A percentile compares a stretch with the other conserved stretches of the same genome.
phyloP scores from a whole-genome alignment of 2,113 vertebrate genomes.

The Chrysochloris asiatica region DNA sequence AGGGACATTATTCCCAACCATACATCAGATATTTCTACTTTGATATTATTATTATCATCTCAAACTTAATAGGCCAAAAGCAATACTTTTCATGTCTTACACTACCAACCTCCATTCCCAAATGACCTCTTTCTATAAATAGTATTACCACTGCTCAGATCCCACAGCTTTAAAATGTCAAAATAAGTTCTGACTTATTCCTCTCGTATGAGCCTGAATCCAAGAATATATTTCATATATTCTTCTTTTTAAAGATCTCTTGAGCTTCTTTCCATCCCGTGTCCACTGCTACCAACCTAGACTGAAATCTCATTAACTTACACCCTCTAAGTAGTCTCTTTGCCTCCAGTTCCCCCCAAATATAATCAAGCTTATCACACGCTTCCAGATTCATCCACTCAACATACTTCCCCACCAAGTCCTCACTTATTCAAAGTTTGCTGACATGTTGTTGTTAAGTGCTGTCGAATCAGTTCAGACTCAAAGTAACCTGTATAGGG shows the following conservation, averaged over 20 bases:
- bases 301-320: not conserved
- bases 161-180: slow-evolving; percentile 20
- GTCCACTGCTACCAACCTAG: not conserved
- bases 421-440: slow-evolving; percentile 10
- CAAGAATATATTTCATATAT: not conserved
- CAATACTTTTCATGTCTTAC: not conserved
- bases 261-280: not conserved
- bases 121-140: not conserved
- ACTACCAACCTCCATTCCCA: not conserved
- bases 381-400: slow-evolving; percentile 1
- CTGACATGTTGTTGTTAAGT: too few relatives aligned
- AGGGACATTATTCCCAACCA: not conserved
- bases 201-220: not conserved
- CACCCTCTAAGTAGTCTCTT: not conserved
- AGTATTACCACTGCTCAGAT: not conserved
- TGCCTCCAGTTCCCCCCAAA: not conserved
- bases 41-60: slow-evolving; percentile 11
- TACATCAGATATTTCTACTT: not conserved
- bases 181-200: not conserved
- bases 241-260: slow-evolving; percentile 22
- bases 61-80: not conserved
- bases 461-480: too few relatives aligned
- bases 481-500: too few relatives aligned
- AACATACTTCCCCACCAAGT: not conserved
- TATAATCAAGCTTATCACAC: not conserved